phyloP scores from a whole-genome alignment of 2,888 invertebrate genomes.

The Galeruca laticollis region DNA sequence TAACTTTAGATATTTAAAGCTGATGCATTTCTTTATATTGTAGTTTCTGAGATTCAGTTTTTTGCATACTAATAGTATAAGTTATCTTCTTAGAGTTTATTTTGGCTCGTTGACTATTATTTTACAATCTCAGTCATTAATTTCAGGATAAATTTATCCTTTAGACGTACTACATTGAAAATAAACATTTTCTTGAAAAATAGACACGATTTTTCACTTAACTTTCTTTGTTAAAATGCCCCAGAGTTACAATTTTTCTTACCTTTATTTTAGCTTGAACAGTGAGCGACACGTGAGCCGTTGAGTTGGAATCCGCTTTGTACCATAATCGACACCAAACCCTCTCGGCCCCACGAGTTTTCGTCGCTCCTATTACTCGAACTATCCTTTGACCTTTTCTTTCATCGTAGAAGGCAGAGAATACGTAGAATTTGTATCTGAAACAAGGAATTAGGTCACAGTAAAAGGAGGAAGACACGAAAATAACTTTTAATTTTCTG shows the following conservation, averaged over 20 bases:
- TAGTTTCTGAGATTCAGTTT: no score
- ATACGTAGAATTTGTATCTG: slow-evolving; percentile 91
- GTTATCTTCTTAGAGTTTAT: no score
- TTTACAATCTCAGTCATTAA: no score
- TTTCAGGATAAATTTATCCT: no score
- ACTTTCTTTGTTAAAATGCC: neutral
- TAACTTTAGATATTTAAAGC: no score
- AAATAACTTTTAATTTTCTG: neutral
- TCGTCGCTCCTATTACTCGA: slow-evolving; percentile 88
- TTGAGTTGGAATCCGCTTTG: slow-evolving; percentile 61
- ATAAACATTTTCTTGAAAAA: no score
- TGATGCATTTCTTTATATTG: no score
- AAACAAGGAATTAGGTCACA: slow-evolving; percentile 53
- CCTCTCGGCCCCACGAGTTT: slow-evolving; percentile 85
- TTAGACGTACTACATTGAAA: no score
- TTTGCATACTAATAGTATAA: no score
- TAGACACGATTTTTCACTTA: neutral
- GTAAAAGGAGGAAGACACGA: no score
- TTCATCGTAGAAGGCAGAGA: slow-evolving; percentile 89
- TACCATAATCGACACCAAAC: slow-evolving; percentile 88
- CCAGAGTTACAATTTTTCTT: slow-evolving; percentile 44
- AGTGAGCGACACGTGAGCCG: slow-evolving; percentile 69
- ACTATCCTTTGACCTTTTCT: slow-evolving; percentile 77
- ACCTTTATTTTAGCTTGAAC: slow-evolving; percentile 83
- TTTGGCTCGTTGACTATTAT: no score